Conservation (phyloP, 1,140 invertebrate species). For the Reticulitermes speratus region DNA sequence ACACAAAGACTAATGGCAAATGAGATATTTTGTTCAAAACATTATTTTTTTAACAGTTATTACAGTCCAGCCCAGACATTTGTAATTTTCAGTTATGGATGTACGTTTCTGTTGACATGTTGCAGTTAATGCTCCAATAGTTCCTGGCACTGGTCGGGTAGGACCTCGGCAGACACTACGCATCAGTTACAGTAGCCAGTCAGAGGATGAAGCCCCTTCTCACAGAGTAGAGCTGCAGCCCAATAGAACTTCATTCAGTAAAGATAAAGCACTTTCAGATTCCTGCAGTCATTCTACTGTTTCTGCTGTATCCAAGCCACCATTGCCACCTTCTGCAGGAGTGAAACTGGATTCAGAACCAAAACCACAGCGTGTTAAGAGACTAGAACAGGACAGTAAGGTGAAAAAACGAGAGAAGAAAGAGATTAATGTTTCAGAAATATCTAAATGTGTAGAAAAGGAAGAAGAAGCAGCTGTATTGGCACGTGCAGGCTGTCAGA, state of each 20-base stretch:
- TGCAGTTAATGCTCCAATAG: constrained; percentile 48
- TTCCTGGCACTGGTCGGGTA: constrained; percentile 50
- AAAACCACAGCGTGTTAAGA: neutral
- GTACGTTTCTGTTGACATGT: constrained; percentile 20
- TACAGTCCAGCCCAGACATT: too few species aligned
- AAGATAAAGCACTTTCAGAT: neutral
- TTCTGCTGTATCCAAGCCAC: neutral
- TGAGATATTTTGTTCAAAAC: too few species aligned
- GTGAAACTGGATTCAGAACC: neutral
- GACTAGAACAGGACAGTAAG: neutral
- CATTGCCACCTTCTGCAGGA: constrained; percentile 8
- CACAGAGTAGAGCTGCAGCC: neutral
- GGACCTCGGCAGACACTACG: constrained; percentile 48
- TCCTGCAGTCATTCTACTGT: neutral
- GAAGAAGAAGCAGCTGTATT: too few species aligned
- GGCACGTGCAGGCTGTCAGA: neutral
- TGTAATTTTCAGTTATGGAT: neutral
- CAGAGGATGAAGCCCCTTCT: constrained; percentile 41
- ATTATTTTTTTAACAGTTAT: too few species aligned
- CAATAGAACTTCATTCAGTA: neutral
- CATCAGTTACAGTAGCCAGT: constrained; percentile 48
- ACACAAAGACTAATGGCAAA: too few species aligned
- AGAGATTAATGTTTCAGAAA: neutral
- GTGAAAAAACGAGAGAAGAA: neutral
- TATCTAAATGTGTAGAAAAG: neutral